These are phyloP conservation scores for Drosophila nannoptera DNA, from an alignment of 1,140 invertebrate species.

Conservation along the genomic window DNA sequence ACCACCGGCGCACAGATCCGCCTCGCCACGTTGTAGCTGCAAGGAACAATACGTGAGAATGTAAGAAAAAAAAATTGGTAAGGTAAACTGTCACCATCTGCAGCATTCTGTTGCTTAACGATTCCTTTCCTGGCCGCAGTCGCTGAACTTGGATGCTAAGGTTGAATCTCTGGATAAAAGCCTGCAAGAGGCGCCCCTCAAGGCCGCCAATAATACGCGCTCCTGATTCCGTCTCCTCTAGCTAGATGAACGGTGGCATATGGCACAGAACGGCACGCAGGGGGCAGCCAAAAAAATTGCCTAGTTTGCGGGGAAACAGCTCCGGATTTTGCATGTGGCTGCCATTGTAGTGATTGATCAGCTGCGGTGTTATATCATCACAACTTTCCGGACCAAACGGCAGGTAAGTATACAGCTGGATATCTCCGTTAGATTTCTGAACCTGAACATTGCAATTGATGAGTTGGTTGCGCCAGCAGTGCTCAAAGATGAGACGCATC, in stretches of 20 bases:
- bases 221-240: conserved; percentile 27
- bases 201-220: conserved; percentile 23
- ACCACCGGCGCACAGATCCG: conserved; percentile 52
- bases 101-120: conserved; percentile 18
- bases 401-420: conserved; percentile 64
- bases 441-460: conserved; percentile 71
- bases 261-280: conserved; percentile 53
- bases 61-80: neutral
- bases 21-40: conserved; percentile 40
- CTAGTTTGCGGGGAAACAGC: conserved; percentile 61
- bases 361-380: conserved; percentile 33
- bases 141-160: conserved; percentile 35
- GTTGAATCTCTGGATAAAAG: conserved; percentile 50
- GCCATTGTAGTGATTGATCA: conserved; percentile 67
- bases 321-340: conserved; percentile 29
- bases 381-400: conserved; percentile 49
- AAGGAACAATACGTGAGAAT: neutral
- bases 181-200: conserved; percentile 58
- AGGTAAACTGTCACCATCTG: conserved; percentile 40
- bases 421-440: conserved; percentile 60
- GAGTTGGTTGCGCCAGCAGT: conserved; percentile 65
- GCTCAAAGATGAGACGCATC: conserved; percentile 63
- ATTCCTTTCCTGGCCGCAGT: neutral
- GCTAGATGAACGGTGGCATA: conserved; percentile 52
- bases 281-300: conserved; percentile 57